These are phyloP conservation scores for Cyprinella venusta DNA, from an alignment of 2,797 vertebrate genomes.

Conservation along the genomic window DNA sequence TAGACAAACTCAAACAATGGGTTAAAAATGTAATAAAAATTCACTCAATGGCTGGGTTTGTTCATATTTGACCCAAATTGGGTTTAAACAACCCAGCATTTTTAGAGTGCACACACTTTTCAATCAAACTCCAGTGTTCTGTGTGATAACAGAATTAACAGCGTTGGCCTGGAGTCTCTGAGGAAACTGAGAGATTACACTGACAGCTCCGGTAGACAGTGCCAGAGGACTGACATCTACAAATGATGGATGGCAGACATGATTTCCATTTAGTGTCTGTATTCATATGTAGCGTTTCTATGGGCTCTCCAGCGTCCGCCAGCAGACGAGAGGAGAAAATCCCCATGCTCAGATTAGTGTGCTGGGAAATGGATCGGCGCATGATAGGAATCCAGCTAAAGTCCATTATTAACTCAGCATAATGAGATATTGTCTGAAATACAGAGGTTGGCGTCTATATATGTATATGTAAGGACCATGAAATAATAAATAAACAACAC, in stretches of 20 bases:
- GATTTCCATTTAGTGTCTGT: conserved; percentile 31
- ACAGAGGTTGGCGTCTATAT: background rate
- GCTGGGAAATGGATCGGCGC: conserved; percentile 17
- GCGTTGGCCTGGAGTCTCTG: conserved; percentile 4
- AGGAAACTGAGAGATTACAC: conserved; percentile 16
- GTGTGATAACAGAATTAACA: conserved; percentile 12
- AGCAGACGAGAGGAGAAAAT: background rate
- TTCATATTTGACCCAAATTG: too few species aligned
- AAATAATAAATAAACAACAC: background rate
- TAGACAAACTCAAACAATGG: too few species aligned
- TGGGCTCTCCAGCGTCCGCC: conserved; percentile 16
- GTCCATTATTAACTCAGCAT: conserved; percentile 30
- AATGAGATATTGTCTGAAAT: conserved; percentile 10
- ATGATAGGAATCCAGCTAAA: conserved; percentile 16
- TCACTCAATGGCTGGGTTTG: too few species aligned
- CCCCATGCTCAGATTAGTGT: conserved; percentile 16
- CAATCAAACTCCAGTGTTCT: background rate
- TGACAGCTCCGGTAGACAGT: background rate
- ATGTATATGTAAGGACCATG: background rate
- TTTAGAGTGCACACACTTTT: background rate
- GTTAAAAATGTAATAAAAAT: too few species aligned
- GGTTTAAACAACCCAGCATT: too few species aligned
- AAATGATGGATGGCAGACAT: conserved; percentile 40
- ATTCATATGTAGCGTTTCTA: conserved; percentile 29
- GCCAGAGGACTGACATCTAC: conserved; percentile 12